phyloP scores from a whole-genome alignment of 2,113 vertebrate genomes.

The Copsychus sechellarum region DNA sequence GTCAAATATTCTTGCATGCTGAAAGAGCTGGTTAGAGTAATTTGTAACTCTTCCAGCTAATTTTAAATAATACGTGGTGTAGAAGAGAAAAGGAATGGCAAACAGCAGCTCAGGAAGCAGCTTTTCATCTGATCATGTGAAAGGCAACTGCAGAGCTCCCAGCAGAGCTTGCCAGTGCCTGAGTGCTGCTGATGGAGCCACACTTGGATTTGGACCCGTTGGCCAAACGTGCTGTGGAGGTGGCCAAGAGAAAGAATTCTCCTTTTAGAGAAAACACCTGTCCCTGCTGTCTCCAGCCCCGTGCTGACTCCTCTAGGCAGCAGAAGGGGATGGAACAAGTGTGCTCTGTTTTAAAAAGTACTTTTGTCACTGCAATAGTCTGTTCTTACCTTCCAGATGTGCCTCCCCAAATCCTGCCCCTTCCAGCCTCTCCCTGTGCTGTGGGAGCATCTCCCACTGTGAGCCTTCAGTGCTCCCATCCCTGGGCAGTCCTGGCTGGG shows the following conservation, averaged over 20 bases:
- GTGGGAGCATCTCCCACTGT: background rate
- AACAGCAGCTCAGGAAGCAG: background rate
- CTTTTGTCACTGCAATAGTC: conserved; percentile 1
- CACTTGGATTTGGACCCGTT: background rate
- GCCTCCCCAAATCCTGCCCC: background rate
- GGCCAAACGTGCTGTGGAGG: background rate
- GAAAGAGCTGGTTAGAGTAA: background rate
- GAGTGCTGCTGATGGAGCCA: conserved; percentile 24
- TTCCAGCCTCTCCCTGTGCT: background rate
- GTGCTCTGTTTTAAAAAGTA: conserved; percentile 30
- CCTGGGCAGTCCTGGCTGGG: background rate
- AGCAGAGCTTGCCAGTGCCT: background rate
- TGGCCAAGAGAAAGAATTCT: conserved; percentile 49
- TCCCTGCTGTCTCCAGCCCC: conserved; percentile 20
- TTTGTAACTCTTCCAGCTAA: conserved; percentile 28
- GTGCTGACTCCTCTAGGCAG: conserved; percentile 25
- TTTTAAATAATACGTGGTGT: background rate
- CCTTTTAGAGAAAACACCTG: conserved; percentile 60
- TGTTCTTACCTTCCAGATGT: conserved; percentile 38
- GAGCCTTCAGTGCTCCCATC: background rate
- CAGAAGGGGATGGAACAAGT: background rate
- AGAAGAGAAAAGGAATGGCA: background rate
- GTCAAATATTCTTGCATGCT: background rate
- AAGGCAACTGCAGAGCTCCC: background rate
- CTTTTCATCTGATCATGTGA: background rate